Evolutionary conservation across 1,140 invertebrate genomes (phyloP).

Genomic region (Brachionus manjavacas): DNA sequence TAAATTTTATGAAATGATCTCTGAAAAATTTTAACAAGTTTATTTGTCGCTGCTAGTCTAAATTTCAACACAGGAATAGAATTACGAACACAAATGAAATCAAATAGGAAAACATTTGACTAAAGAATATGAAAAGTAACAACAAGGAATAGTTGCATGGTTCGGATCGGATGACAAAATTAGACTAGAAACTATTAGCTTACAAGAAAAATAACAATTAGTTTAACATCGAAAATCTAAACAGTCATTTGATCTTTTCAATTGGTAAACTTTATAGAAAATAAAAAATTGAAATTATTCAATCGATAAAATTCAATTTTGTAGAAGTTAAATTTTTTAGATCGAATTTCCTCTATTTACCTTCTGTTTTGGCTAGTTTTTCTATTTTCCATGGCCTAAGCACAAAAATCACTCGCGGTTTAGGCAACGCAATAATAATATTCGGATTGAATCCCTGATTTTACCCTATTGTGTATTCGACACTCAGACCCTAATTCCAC

Average conservation of each 20-base stretch:
- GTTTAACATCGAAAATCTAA: neutral
- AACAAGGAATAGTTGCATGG: slow-evolving; percentile 3
- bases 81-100: slow-evolving; percentile 4
- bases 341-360: slow-evolving; percentile 12
- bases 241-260: slow-evolving; percentile 21
- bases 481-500: neutral
- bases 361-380: neutral
- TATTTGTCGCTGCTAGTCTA: neutral
- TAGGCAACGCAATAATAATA: neutral
- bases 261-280: neutral
- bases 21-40: neutral
- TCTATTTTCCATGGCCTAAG: neutral
- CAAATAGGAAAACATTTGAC: slow-evolving; percentile 36
- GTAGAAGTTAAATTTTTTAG: neutral
- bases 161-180: slow-evolving; percentile 7
- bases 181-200: neutral
- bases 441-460: neutral
- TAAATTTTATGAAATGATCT: neutral
- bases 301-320: slow-evolving; percentile 19
- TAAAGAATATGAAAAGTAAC: neutral
- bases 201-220: slow-evolving; percentile 9
- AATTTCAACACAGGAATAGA: slow-evolving; percentile 26
- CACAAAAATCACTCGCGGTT: neutral
- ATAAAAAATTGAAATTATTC: slow-evolving; percentile 37
- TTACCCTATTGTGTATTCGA: slow-evolving; percentile 16